Evolutionary conservation across 2,113 vertebrate genomes (phyloP), one percentile per base, ranked within the genome.

Genomic region (Miniopterus natalensis): DNA sequence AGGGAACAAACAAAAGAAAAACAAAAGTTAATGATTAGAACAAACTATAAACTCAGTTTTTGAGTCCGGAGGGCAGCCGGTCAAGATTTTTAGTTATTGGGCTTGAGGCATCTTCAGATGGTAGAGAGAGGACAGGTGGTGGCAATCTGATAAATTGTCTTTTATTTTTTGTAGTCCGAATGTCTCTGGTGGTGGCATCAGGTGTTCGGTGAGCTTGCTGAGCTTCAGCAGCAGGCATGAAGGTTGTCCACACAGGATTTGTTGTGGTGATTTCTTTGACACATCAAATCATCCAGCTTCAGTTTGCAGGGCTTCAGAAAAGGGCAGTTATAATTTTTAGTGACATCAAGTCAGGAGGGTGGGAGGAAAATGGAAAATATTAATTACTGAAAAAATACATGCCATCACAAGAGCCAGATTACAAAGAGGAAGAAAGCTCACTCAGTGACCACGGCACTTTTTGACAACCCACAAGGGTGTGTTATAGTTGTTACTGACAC

Each of bases 1-100:
- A 51, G 36, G 6, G n/a, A 61, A 47, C 27, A 73, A 86, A 86
- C 47, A 84, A 66, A 73, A 84, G 86, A 51, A 80, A 94, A 74
- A 36, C 12, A 78, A 73, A 92, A 17, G 4, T 73, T 80, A 66
- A 66, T 74, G 74, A 80, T 65, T 66, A 57, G 59, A 45, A 57
- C 36, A 88, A 88, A 86, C 8, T 57, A 14, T 59, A 51, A 49
- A 91, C 29, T 86, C 36, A 80, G 1, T 65, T 71, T 90, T 86
- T 65, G 17, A 91, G 45, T 80, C 36, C 40, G 42, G 65, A 90
- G 36, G 74, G 74, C 65, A 73, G 20, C 63, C 36, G 63, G 27
- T 74, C 12, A 20, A 63, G 23, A 53, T 47, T 65, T 73, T 23
- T 71, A 73, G 55, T 73, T 61, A 27, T 6, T 77, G 71, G 61